Evolutionary conservation across 1,140 invertebrate species (phyloP), one percentile per base, ranked within the genome.

Genomic region (Camponotus floridanus): DNA sequence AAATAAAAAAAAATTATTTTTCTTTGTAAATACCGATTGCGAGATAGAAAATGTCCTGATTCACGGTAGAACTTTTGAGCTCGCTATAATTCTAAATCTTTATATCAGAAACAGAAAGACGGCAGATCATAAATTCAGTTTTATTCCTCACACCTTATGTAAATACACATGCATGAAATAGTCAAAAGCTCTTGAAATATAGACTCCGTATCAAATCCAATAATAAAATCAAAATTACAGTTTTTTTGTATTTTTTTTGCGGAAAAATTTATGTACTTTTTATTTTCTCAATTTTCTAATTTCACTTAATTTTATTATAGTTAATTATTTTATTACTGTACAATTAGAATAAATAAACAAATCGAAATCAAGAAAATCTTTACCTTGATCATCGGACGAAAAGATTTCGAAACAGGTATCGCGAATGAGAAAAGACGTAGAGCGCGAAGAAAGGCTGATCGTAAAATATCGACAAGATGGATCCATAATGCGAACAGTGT

Each of bases 401-500:
- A 79, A 26, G 26, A 26, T 26, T 26, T 26, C 26, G 26, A 26
- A 26, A 26, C 26, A 26, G 26, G 26, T 26, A 26, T 26, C 26
- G 26, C 26, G 26, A 26, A 64, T 48, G 76, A 85, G 62, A 61
- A 57, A 80, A 76, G 71, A 73, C 48, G 70, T 36, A 61, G 26
- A 26, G 39, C 9, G 59, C 59, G 42, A 78, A 71, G 68, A 73
- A 90, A 39, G 6, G 36, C 36, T 33, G 71, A 79, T 90, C 91
- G 87, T 90, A 90, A 91, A 92, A 88, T 61, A 85, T 86, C 74
- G 80, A 74, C 86, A 26, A 73, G 89, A 78, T 83, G 71, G 85
- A 87, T 90, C 87, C 83, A 87, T 62, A 79, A 74, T 76, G 62
- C 74, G 81, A 89, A 85, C 88, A 87, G 65, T 86, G 79, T 76